phyloP scores from a whole-genome alignment of 2,888 invertebrate species.

The Elegia similella region DNA sequence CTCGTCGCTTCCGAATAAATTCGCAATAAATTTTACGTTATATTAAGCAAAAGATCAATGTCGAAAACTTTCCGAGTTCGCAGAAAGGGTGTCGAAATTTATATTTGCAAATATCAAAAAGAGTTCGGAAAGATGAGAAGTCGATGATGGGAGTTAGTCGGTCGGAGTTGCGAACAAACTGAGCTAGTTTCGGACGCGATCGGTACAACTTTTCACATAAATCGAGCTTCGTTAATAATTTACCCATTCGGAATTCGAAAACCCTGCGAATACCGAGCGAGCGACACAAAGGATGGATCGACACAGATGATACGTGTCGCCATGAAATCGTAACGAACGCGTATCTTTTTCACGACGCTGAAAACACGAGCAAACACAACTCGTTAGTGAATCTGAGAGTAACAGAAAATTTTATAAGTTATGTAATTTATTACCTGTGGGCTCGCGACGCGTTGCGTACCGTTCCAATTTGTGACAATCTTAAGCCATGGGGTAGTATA shows the following conservation, averaged over 20 bases:
- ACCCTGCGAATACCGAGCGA: conserved; percentile 33
- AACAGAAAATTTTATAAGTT: conserved; percentile 27
- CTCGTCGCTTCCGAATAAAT: conserved; percentile 18
- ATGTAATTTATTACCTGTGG: conserved; percentile 26
- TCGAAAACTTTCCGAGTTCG: conserved; percentile 25
- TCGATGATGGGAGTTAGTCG: conserved; percentile 41
- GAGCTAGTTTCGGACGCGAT: conserved; percentile 52
- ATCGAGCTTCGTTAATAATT: conserved; percentile 63
- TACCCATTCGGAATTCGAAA: conserved; percentile 47
- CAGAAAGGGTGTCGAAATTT: conserved; percentile 33
- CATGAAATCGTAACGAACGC: conserved; percentile 26
- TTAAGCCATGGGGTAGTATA: background rate
- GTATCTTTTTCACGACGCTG: conserved; percentile 26
- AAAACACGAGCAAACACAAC: conserved; percentile 24
- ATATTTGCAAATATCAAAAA: conserved; percentile 42
- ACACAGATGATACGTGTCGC: conserved; percentile 19
- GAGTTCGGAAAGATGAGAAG: conserved; percentile 36
- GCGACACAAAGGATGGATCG: conserved; percentile 26
- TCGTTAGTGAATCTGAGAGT: conserved; percentile 32
- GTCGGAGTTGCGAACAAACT: conserved; percentile 42
- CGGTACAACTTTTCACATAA: conserved; percentile 60
- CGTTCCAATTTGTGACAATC: conserved; percentile 8
- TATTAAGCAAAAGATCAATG: conserved; percentile 27
- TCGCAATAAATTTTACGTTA: conserved; percentile 20
- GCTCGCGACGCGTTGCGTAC: conserved; percentile 9